Evolutionary conservation across 2,888 invertebrate species (phyloP).

Genomic region (Machimus rusticus): DNA sequence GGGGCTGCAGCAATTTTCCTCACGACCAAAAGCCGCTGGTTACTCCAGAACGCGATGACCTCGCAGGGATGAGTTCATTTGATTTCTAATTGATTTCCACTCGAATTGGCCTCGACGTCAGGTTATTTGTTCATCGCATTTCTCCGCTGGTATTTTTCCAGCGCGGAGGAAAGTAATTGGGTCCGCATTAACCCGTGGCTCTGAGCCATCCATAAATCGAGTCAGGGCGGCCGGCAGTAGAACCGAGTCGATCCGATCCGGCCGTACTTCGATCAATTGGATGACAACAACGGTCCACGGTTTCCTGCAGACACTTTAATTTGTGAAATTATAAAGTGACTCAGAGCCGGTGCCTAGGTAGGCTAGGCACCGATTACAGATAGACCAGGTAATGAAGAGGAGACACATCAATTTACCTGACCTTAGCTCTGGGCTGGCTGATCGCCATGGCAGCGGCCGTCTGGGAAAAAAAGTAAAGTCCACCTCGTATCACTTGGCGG

Average conservation of each 20-base stretch:
- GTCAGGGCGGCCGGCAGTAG: neutral
- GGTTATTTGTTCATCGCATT: constrained; percentile 32
- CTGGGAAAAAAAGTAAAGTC: neutral
- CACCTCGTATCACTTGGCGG: neutral
- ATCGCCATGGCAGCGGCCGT: neutral
- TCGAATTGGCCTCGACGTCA: constrained; percentile 17
- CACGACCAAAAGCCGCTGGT: neutral
- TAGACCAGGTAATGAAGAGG: constrained; percentile 19
- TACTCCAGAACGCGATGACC: constrained; percentile 26
- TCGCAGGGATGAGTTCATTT: constrained; percentile 40
- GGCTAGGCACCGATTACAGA: neutral
- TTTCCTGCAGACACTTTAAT: constrained; percentile 45
- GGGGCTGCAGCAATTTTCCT: neutral
- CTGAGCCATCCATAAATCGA: constrained; percentile 27
- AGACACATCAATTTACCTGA: constrained; percentile 11
- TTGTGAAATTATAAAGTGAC: constrained; percentile 37
- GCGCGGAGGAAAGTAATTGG: neutral
- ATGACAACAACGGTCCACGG: constrained; percentile 17
- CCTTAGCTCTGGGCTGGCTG: neutral
- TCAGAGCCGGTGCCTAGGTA: neutral
- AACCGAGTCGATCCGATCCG: neutral
- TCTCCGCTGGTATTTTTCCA: constrained; percentile 8
- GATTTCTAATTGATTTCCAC: constrained; percentile 45
- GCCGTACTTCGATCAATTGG: constrained; percentile 27
- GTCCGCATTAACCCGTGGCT: constrained; percentile 22